Evolutionary conservation across 2,888 invertebrate species (phyloP), one percentile per base, ranked within the genome.

Genomic region (Drosophila acutilabella): DNA sequence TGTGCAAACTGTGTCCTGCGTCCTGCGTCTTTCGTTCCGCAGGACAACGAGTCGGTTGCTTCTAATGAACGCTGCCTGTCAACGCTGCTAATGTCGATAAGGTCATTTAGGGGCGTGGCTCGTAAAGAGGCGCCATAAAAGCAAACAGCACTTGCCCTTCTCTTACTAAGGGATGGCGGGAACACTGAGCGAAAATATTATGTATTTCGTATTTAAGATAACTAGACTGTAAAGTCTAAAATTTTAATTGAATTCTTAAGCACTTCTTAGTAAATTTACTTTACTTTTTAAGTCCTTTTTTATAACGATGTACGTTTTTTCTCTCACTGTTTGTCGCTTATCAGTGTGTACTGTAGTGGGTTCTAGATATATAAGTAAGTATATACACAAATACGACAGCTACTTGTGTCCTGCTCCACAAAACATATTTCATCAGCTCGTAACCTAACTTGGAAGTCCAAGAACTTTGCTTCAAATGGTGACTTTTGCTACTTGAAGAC

Each of bases 51-150:
- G 50, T 64, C 23, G 36, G 23, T 33, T 42, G 54, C 72, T 66
- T 47, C 78, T 83, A 81, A 81, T 87, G 81, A 87, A 87, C 57
- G 71, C 68, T 45, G 64, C 58, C 70, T 75, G 77, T 74, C 68
- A 66, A 62, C 64, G 59, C 68, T 71, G 67, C 75, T 75, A 79
- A 79, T 78, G 80, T 71, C 69, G 88, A 83, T 83, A 83, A 88
- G 82, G 82, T 88, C 86, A 77, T 64, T 40, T 45, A 23, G 45
- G 66, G 77, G 72, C 69, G 70, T 71, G 71, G 69, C 71, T 79
- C 88, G 61, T 88, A 83, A 81, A 74, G 65, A 74, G 71, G 70
- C 65, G 71, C 47, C 80, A 79, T 83, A 69, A 83, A 85, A 79
- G 65, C 64, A 59, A 64, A 60, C 54, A 52, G 41, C 57, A 71